Base-by-base conservation (phyloP, 2,888 invertebrate species). In the Ornithoptera priamus region DNA sequence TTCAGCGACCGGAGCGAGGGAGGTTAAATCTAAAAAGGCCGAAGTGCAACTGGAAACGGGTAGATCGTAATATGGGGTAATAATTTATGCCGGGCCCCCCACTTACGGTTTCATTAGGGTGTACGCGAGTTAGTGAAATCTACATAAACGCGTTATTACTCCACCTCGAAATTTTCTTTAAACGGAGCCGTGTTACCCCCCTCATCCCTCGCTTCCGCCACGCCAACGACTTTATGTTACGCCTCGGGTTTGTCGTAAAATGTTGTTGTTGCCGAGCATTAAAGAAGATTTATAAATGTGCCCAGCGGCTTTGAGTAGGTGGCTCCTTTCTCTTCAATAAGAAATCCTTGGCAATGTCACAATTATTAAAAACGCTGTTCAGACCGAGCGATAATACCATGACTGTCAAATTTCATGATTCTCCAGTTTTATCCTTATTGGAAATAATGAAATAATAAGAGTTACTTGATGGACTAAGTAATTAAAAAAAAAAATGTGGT, bases 91-190 rank as follows among this genome's bases (percentile, higher is more conserved):
- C 77, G 80, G 76, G 76, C 39, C 77, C 78, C 81, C 80, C 82
- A 81, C 85, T 87, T 81, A 81, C 78, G 80, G 82, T 87, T 88
- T 88, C 88, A 88, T 88, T 86, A 86, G 77, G 78, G 78, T 76
- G 79, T 80, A 77, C 78, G 80, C 79, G 80, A 88, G 86, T 88
- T 85, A 85, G 86, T 84, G 80, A 82, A 86, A 86, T 87, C 80
- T 87, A 82, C 86, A 88, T 88, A 88, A 88, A 84, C 79, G 82
- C 78, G 81, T 86, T 88, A 88, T 84, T 82, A 82, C 79, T 81
- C 79, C 58, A 78, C 78, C 75, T 78, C 74, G 75, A 80, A 82
- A 83, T 81, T 82, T 85, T 83, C 81, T 80, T 78, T 76, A 71
- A 75, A 74, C 75, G 77, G 75, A 72, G 74, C 75, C 75, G 77